phyloP scores from a whole-genome alignment of 2,888 invertebrate species.

The Morpho deidamia region DNA sequence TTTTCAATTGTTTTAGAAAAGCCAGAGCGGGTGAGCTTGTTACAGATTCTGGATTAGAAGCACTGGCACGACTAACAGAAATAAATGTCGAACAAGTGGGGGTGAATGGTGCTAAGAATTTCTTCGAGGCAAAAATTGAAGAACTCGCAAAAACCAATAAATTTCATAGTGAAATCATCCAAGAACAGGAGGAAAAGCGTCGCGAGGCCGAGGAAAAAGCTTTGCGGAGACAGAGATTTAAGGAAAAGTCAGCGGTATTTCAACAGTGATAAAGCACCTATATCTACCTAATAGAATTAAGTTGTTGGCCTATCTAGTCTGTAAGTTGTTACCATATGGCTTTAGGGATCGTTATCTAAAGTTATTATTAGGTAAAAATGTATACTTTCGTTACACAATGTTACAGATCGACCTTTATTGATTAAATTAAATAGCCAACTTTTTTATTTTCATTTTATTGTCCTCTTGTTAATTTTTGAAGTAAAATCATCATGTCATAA shows the following conservation, averaged over 20 bases:
- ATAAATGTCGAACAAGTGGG: conserved; percentile 96
- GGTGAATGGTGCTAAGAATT: conserved; percentile 95
- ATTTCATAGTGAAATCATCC: conserved; percentile 94
- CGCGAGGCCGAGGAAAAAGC: conserved; percentile 91
- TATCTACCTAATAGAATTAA: conserved; percentile 20
- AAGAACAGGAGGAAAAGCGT: conserved; percentile 93
- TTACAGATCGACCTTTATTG: too few relatives aligned
- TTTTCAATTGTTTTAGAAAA: conserved; percentile 77
- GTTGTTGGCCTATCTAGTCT: conserved; percentile 58
- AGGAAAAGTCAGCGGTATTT: conserved; percentile 93
- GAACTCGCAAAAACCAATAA: conserved; percentile 89
- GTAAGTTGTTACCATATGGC: conserved; percentile 71
- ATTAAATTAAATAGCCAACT: too few relatives aligned
- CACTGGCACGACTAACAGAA: conserved; percentile 92
- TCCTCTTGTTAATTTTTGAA: too few relatives aligned
- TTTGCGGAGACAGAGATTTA: conserved; percentile 88
- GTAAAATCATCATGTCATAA: too few relatives aligned
- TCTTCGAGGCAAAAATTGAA: conserved; percentile 97
- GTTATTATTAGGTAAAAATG: conserved; percentile 1
- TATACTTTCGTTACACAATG: background rate
- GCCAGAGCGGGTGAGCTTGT: conserved; percentile 94
- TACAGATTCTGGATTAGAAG: conserved; percentile 90
- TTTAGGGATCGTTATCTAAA: conserved; percentile 29
- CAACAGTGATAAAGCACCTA: conserved; percentile 48
- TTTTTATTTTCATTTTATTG: too few relatives aligned